phyloP scores from a whole-genome alignment of 1,140 invertebrate species.

The Vollenhovia emeryi region DNA sequence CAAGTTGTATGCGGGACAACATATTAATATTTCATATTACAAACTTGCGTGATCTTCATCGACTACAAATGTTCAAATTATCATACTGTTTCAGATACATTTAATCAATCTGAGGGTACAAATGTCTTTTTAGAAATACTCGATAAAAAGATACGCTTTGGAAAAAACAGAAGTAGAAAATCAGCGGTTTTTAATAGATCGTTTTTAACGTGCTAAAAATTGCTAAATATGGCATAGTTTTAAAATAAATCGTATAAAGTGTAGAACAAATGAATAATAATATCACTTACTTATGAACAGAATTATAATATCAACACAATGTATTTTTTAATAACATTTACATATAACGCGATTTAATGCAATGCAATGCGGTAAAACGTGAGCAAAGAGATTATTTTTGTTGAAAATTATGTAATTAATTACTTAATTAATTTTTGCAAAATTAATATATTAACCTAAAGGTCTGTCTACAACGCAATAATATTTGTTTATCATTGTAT shows the following conservation, averaged over 20 bases:
- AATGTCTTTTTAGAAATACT: not conserved
- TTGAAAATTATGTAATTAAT: not conserved
- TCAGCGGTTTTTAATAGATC: not conserved
- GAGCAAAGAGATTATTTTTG: not conserved
- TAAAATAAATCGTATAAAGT: not conserved
- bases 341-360: not conserved
- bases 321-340: not conserved
- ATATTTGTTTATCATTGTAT: not conserved
- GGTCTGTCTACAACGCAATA: not conserved
- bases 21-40: slow-evolving; percentile 29
- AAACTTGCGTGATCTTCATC: not conserved
- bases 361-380: no score
- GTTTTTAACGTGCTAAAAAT: not conserved
- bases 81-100: slow-evolving; percentile 13
- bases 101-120: not conserved
- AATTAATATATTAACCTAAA: not conserved
- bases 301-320: not conserved
- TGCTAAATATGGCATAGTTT: not conserved
- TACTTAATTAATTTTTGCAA: not conserved
- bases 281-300: not conserved
- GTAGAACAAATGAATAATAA: not conserved
- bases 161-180: not conserved
- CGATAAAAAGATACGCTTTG: not conserved
- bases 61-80: slow-evolving; percentile 24
- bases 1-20: not conserved